phyloP scores from a whole-genome alignment of 2,113 vertebrate species.

The Amia ocellicauda region DNA sequence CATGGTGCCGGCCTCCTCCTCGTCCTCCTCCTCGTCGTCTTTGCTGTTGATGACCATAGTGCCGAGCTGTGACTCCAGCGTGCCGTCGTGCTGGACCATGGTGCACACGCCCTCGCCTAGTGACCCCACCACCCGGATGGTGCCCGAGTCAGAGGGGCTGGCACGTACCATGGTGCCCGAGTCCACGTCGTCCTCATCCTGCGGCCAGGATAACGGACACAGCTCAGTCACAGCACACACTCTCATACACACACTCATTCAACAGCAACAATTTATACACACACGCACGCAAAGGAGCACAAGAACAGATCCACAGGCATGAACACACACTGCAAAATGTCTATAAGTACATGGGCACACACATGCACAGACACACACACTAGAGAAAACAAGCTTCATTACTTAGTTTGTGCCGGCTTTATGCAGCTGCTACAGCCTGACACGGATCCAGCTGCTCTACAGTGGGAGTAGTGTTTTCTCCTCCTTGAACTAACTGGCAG shows the following conservation, averaged over 20 bases:
- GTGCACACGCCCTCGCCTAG: constrained; percentile 65
- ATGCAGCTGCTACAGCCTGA: no score
- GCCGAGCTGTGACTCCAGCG: constrained; percentile 77
- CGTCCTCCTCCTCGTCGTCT: constrained; percentile 77
- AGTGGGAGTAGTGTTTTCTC: no score
- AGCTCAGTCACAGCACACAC: not conserved
- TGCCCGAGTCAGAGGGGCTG: constrained; percentile 65
- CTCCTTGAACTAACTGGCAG: no score
- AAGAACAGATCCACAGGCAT: not conserved
- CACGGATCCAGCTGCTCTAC: no score
- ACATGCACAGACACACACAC: not conserved
- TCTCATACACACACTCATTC: not conserved
- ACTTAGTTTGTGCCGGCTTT: no score
- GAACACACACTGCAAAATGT: no score
- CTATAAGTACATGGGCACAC: no score
- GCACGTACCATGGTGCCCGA: constrained; percentile 88
- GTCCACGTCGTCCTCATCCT: constrained; percentile 89
- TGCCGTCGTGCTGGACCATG: constrained; percentile 78
- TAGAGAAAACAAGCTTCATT: not conserved
- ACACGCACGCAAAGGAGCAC: not conserved
- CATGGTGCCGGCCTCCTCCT: constrained; percentile 84
- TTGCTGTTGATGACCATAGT: constrained; percentile 89
- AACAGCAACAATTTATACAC: not conserved
- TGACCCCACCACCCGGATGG: constrained; percentile 73
- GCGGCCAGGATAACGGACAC: not conserved